Conservation (phyloP, 2,888 invertebrate species). For the Heteropelma amictum region DNA sequence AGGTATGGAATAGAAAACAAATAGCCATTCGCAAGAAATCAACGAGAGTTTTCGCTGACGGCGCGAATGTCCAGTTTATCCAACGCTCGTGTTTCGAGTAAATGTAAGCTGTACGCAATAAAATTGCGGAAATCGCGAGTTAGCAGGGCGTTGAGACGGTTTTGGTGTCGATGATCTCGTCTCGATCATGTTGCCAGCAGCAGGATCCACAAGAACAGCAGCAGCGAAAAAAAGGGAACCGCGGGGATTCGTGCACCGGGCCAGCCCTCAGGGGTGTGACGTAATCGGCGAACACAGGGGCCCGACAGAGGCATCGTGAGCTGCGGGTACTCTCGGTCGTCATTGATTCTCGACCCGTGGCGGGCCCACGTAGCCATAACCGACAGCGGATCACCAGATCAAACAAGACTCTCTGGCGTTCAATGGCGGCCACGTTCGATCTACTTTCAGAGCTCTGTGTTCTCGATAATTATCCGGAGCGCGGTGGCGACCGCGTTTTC, state of each 20-base stretch:
- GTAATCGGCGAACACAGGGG: conserved; percentile 58
- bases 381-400: conserved; percentile 74
- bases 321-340: conserved; percentile 28
- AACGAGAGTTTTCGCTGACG: conserved; percentile 41
- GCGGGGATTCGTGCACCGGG: conserved; percentile 41
- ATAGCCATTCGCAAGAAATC: conserved; percentile 32
- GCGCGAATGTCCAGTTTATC: conserved; percentile 43
- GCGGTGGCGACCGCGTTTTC: conserved; percentile 53
- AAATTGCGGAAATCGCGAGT: conserved; percentile 72
- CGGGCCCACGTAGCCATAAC: conserved; percentile 52
- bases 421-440: conserved; percentile 61
- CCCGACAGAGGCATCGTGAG: conserved; percentile 55
- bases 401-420: conserved; percentile 70
- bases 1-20: conserved; percentile 14
- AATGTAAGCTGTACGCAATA: conserved; percentile 53
- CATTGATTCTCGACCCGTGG: conserved; percentile 52
- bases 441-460: conserved; percentile 64
- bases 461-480: conserved; percentile 74
- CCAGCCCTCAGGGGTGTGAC: conserved; percentile 47
- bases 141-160: conserved; percentile 18
- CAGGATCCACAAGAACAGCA: conserved; percentile 4
- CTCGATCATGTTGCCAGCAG: conserved; percentile 38
- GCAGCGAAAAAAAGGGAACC: background rate
- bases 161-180: conserved; percentile 48
- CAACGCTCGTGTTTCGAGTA: conserved; percentile 24